A percentile compares a stretch with the other conserved stretches of the same genome.
These are phyloP conservation scores for Lonchura striata DNA, from an alignment of 2,113 vertebrate genomes.

Conservation along the genomic window DNA sequence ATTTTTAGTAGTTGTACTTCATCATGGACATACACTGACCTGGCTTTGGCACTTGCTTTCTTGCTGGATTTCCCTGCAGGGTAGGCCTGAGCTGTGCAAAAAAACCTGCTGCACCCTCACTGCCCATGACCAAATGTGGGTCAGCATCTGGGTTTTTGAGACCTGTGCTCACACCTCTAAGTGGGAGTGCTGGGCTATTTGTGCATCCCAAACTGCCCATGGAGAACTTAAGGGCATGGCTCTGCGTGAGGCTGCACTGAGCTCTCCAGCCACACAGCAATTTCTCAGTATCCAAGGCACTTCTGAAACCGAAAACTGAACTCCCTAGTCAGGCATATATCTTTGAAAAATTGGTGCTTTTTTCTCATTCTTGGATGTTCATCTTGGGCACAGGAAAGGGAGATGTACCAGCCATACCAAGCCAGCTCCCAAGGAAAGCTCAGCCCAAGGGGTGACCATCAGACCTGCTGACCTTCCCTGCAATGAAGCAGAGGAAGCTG, in stretches of 20 bases:
- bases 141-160: neutral
- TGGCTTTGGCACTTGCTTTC: neutral
- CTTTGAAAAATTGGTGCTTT: neutral
- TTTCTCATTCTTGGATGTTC: neutral
- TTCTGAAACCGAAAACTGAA: neutral
- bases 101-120: neutral
- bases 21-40: neutral
- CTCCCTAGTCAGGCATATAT: neutral
- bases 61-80: neutral
- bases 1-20: neutral
- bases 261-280: neutral
- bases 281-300: neutral
- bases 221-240: neutral
- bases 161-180: neutral
- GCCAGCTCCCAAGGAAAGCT: neutral
- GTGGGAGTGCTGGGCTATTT: neutral
- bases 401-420: neutral
- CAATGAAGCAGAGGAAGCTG: neutral
- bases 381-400: neutral
- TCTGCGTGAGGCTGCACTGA: neutral
- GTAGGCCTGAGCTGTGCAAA: neutral
- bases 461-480: neutral
- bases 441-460: neutral
- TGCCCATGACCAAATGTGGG: neutral
- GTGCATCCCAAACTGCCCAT: fast-evolving